Conservation (phyloP, 2,888 invertebrate genomes). For the Oscheius sp. region DNA sequence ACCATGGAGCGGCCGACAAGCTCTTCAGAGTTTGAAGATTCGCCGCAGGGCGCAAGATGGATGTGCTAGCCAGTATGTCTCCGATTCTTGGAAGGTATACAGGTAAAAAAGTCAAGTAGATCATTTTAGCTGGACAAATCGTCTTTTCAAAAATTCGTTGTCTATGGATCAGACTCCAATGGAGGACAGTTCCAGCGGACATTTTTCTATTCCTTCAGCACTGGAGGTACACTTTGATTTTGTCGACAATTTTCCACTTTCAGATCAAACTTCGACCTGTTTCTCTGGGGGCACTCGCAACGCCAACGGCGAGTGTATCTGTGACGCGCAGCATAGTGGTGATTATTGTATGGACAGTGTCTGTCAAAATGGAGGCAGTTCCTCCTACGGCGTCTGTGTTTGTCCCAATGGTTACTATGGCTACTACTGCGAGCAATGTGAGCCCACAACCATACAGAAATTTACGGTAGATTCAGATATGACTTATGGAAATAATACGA, state of each 20-base stretch:
- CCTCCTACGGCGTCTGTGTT: slow-evolving; percentile 49
- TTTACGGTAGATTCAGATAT: no score
- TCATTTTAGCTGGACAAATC: slow-evolving; percentile 8
- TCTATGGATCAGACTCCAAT: neutral
- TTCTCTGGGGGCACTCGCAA: slow-evolving; percentile 1
- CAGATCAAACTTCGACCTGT: slow-evolving; percentile 10
- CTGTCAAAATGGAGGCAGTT: slow-evolving; percentile 50
- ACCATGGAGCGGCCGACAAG: slow-evolving; percentile 6
- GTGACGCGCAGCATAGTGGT: slow-evolving; percentile 22
- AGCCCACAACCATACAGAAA: neutral
- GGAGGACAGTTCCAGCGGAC: slow-evolving; percentile 8
- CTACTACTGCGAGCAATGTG: slow-evolving; percentile 44
- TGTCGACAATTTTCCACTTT: no score
- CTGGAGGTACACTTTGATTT: neutral
- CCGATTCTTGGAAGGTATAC: slow-evolving; percentile 29
- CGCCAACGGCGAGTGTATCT: slow-evolving; percentile 33
- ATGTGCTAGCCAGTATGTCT: slow-evolving; percentile 52
- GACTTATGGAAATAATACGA: no score
- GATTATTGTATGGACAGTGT: slow-evolving; percentile 19
- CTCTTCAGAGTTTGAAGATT: slow-evolving; percentile 28
- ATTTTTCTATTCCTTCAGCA: neutral
- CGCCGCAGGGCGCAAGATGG: slow-evolving; percentile 36
- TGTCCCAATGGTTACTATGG: slow-evolving; percentile 55
- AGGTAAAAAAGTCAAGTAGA: neutral
- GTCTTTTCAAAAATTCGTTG: slow-evolving; percentile 24